Evolutionary conservation across 2,888 invertebrate genomes (phyloP), one percentile per base, ranked within the genome.

Genomic region (Cartodere bifasciata): DNA sequence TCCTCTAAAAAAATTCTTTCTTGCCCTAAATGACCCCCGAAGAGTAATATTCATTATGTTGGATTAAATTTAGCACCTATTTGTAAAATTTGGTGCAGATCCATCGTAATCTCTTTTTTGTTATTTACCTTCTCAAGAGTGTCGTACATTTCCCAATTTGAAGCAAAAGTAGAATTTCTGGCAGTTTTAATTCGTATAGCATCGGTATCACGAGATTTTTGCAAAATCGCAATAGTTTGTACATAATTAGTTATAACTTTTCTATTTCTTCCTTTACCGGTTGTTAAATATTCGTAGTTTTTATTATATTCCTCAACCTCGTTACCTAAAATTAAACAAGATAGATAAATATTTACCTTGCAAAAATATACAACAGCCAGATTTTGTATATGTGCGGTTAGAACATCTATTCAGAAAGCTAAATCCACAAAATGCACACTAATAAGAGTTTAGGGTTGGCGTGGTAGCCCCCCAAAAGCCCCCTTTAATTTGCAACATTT

Each of bases 81-180:
- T n/a, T n/a, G n/a, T n/a, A n/a, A n/a, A n/a, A n/a, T n/a, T n/a
- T n/a, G n/a, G n/a, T n/a, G n/a, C n/a, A n/a, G n/a, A n/a, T n/a
- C n/a, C n/a, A n/a, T n/a, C n/a, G n/a, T n/a, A 7, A 17, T 9
- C 13, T 50, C 40, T 36, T 48, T 46, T n/a, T 62, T 61, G 16
- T 69, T 45, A 27, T 25, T 23, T 7, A 35, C 26, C 10, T 25
- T 16, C 10, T 28, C 14, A 42, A 72, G 79, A 0, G 75, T 77
- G 47, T 84, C 84, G 45, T 72, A 72, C 73, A 84, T 80, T 43
- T 83, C 79, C 70, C 81, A 85, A 47, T 74, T 65, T 1, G 81
- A 81, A 0, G 80, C 82, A 49, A 75, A 79, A 0, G 73, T 66
- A 2, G 64, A 63, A 3, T 65, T 65, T 45, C 77, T 70, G 30